Conservation (phyloP, 2,113 vertebrate genomes). For the Oenanthe oenanthe region DNA sequence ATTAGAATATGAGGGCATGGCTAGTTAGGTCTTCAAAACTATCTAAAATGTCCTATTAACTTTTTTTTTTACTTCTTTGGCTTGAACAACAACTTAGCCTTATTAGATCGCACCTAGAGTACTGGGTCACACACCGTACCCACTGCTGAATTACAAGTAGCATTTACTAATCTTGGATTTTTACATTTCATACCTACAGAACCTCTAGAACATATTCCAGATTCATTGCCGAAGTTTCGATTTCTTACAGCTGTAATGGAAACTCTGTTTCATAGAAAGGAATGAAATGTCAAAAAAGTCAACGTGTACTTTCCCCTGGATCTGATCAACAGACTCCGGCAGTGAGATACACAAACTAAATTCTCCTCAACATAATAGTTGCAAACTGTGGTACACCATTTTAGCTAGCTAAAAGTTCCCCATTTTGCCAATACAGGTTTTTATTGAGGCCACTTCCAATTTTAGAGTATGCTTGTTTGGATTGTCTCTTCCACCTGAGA, state of each 20-base stretch:
- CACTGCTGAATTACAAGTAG: not conserved
- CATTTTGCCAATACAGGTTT: not conserved
- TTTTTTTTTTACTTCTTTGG: not conserved
- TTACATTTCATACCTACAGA: not conserved
- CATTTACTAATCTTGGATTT: not conserved
- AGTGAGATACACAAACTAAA: not conserved
- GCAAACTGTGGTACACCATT: not conserved
- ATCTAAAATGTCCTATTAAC: not conserved
- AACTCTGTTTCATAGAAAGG: not conserved
- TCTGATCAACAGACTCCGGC: not conserved
- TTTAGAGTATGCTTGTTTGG: not conserved
- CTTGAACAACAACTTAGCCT: not conserved
- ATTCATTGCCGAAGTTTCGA: not conserved
- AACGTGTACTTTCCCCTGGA: not conserved
- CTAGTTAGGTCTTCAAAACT: not conserved
- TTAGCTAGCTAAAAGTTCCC: not conserved
- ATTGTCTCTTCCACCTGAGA: not conserved
- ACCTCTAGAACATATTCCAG: not conserved
- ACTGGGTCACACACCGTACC: not conserved
- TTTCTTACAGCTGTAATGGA: not conserved
- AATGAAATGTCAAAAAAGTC: not conserved
- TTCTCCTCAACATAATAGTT: not conserved
- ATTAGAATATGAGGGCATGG: not conserved
- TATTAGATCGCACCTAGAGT: not conserved
- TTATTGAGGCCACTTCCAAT: not conserved